Conservation (phyloP, 92 coral and sea anemone species). For the Ricordea florida region DNA sequence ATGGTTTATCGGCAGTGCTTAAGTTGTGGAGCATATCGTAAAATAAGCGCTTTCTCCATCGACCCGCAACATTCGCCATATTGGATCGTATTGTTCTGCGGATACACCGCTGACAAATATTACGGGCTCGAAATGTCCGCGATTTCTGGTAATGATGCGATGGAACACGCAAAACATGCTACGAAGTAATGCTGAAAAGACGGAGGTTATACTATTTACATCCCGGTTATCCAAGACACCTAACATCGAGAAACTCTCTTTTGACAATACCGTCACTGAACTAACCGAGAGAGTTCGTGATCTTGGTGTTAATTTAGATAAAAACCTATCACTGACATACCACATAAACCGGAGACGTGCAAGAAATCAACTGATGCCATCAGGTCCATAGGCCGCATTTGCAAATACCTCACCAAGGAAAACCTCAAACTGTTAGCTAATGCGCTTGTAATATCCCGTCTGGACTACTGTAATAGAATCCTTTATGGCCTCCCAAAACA, state of each 20-base stretch:
- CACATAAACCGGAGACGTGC: not conserved
- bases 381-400: constrained; percentile 18
- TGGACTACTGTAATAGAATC: constrained; percentile 30
- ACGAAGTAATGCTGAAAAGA: constrained; percentile 3
- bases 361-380: constrained; percentile 20
- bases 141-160: too few species aligned
- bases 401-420: constrained; percentile 11
- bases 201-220: not conserved
- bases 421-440: constrained; percentile 1
- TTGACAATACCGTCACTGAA: not conserved
- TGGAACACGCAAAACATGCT: constrained; percentile 25
- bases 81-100: too few species aligned
- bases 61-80: too few species aligned
- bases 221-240: not conserved
- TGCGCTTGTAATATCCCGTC: constrained; percentile 15
- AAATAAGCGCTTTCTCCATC: too few species aligned
- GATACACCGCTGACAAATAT: too few species aligned
- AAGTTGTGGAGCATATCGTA: too few species aligned
- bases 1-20: too few species aligned
- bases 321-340: not conserved
- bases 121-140: too few species aligned
- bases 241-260: not conserved
- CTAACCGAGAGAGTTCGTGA: not conserved
- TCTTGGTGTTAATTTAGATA: not conserved
- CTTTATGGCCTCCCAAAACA: constrained; percentile 12